Base-by-base conservation (phyloP, 2,797 vertebrate species). In the Oreortyx pictus region DNA sequence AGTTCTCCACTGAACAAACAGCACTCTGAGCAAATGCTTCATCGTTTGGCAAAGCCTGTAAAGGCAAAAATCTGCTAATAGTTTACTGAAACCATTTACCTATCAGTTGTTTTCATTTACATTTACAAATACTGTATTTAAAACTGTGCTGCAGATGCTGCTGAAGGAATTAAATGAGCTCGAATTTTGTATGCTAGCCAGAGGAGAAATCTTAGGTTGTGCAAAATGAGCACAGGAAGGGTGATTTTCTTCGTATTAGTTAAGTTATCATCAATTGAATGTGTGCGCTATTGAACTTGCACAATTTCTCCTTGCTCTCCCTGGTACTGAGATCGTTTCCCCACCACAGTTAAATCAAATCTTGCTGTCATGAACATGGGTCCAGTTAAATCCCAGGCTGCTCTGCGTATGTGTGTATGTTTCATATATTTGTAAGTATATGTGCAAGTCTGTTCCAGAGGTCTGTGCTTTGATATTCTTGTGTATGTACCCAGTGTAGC, bases 1-100 rank as follows among this genome's bases (percentile, higher is more conserved):
- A 49, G 76, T 67, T 73, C 89, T 90, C 93, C 91, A 56, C 27
- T 52, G 80, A 76, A 70, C 87, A 73, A 83, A 79, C 52, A 27
- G 64, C 65, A 47, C 91, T 77, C 74, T 61, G 61, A 93, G 79
- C 27, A 75, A 47, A 29, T 3, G 41, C 60, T n/a, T 60, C 27
- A 54, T 57, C 81, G 65, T 60, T 90, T 47, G 49, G 82, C 19
- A 80, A 57, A 18, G 47, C 54, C 61, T 8, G 3, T 9, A 8
- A 43, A 62, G 59, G 67, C 75, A 82, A 59, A 92, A 84, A 31
- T 72, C 66, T 52, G 50, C 50, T 52, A 56, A 46, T 44, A 39
- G 67, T 77, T 92, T 88, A 78, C 35, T 39, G 83, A 74, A 90
- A 85, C 90, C 81, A 64, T 50, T 94, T 87, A 78, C 71, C 84